Evolutionary conservation across 2,113 vertebrate species (phyloP), one percentile per base, ranked within the genome.

Genomic region (Oreocharis arfaki): DNA sequence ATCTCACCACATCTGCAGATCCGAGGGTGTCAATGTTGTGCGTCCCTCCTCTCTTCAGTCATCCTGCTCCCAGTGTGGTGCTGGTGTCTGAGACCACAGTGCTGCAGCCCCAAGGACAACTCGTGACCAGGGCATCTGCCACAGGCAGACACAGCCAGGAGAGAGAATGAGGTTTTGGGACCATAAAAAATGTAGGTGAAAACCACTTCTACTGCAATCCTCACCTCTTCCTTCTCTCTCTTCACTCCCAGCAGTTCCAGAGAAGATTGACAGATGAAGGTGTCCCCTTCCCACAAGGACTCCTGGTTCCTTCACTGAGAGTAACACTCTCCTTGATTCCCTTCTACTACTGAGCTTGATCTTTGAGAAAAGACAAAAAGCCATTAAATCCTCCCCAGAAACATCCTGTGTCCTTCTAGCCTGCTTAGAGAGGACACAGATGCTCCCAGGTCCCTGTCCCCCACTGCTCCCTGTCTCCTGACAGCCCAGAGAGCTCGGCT

Each of bases 151-250:
- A 22, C 30, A 60, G 46, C 24, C 27, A 49, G 49, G 32, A 84
- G n/a, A 77, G 59, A 65, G 7, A 55, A 65, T 0, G 2, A 52
- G 24, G 7, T 24, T 44, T 61, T 61, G 59, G 16, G 30, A 73
- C 49, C 1, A 1, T 9, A 42, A 74, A 73, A 93, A 83, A 21
- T 0, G 0, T 33, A 55, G 30, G 44, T 64, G 44, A 70, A 85
- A 94, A 39, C 9, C 47, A 22, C n/a, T 27, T 50, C 14, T 78
- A 5, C 42, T 44, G 33, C 53, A 49, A 42, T 8, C 14, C 57
- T 60, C 35, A 56, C 11, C 19, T 61, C 32, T 83, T 69, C 23
- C 12, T 23, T 52, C 30, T 73, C n/a, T 73, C 22, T 44, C 19
- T 78, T 37, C 24, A 10, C 8, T 33, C 20, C 42, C 88, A 73